phyloP scores from a whole-genome alignment of 2,888 invertebrate genomes.

The Drosophila paranaensis region DNA sequence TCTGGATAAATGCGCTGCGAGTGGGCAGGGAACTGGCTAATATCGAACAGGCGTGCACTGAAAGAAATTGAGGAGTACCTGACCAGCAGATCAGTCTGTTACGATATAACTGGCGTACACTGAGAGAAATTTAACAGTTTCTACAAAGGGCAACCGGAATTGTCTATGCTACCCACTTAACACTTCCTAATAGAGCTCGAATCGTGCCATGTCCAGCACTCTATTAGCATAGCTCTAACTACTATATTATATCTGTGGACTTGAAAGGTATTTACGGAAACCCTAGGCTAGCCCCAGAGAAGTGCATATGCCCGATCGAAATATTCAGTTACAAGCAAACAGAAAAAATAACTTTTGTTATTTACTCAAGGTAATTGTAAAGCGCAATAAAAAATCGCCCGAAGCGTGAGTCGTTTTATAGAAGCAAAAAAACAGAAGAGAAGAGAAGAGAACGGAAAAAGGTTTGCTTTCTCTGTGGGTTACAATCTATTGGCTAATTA shows the following conservation, averaged over 20 bases:
- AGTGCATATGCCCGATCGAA: constrained; percentile 10
- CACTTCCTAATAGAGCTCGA: constrained; percentile 8
- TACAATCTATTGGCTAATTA: constrained; percentile 31
- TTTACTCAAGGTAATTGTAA: constrained; percentile 48
- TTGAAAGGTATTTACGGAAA: not conserved
- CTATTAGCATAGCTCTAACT: constrained; percentile 16
- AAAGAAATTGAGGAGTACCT: not conserved
- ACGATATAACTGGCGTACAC: constrained; percentile 1
- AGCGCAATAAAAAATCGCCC: constrained; percentile 49
- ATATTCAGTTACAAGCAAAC: constrained; percentile 22
- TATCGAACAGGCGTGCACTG: constrained; percentile 10
- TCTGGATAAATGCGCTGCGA: constrained; percentile 34
- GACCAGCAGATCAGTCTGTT: not conserved
- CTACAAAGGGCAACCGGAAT: not conserved
- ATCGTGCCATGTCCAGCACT: not conserved
- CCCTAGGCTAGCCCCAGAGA: not conserved
- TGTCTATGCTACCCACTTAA: constrained; percentile 3
- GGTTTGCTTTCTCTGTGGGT: constrained; percentile 29
- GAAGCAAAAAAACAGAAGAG: constrained; percentile 6
- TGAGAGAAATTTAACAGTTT: not conserved
- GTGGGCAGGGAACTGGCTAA: constrained; percentile 24
- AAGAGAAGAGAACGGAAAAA: constrained; percentile 2
- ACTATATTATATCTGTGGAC: not conserved
- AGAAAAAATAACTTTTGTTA: constrained; percentile 18
- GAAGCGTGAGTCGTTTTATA: constrained; percentile 15